Base-by-base conservation (phyloP, 2,888 invertebrate species). In the Zhuqinia jingwanae region DNA sequence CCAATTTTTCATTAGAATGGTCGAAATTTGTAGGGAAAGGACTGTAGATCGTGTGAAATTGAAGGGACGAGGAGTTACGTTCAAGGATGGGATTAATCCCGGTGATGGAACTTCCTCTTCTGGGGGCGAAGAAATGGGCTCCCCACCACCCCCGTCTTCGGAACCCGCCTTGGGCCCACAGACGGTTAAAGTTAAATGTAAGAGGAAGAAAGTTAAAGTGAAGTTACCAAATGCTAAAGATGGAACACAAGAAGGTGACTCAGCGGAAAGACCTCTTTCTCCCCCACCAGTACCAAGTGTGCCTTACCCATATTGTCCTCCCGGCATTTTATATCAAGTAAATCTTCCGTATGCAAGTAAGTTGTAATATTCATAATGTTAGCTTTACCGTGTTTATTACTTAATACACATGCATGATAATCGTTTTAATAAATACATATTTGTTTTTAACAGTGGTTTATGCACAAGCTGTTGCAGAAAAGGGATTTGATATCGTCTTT, bases 1-100 rank as follows among this genome's bases (percentile, higher is more conserved):
- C 8, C 3, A 36, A 36, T 36, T 36, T 6, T 36, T 3, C 36
- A 36, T 36, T n/a, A n/a, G n/a, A n/a, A n/a, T n/a, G n/a, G n/a
- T n/a, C n/a, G n/a, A n/a, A 36, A 36, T 36, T 6, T 36, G 36
- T 36, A 87, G 86, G 20, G 82, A 80, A 58, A 73, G 85, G 22
- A 75, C 81, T 36, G 80, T 45, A 36, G 86, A 89, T 45, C 81
- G 85, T 30, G 27, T 56, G n/a, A 83, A 89, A 45, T 90, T 90
- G 10, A 91, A 82, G 56, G 92, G 92, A 80, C 94, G 94, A 90
- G 93, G 92, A 8, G 95, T 95, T 1, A 94, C 94, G 90, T 95
- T 95, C 91, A 94, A 94, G 2, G 95, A 95, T 91, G 95, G 94
- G 2, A 92, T 95, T 20, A 93, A 93, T 85, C 95, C 95, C 0